A percentile compares a stretch with the other conserved stretches of the same genome.
Evolutionary conservation across 1,140 invertebrate species (phyloP).

Genomic region (Neodiprion fabricii): DNA sequence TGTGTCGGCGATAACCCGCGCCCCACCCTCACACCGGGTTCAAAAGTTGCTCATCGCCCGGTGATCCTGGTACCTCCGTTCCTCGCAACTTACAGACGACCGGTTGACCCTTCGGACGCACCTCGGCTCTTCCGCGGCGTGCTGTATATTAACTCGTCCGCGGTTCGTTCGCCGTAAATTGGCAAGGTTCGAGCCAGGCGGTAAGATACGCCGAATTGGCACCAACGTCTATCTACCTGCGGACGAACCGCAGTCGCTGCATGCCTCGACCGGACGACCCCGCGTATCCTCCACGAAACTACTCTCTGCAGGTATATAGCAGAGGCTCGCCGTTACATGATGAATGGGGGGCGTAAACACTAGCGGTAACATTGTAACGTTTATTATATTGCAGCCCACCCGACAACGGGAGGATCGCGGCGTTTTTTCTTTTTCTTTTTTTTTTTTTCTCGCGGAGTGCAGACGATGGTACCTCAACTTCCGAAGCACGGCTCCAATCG

Average conservation of each 20-base stretch:
- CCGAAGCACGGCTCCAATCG: too few species aligned
- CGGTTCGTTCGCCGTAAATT: neutral
- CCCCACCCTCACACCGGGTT: slow-evolving; percentile 33
- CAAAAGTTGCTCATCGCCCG: slow-evolving; percentile 29
- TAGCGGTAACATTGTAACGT: slow-evolving; percentile 54
- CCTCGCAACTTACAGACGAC: slow-evolving; percentile 23
- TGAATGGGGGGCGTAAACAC: slow-evolving; percentile 53
- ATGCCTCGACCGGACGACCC: too few species aligned
- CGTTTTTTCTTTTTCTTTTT: slow-evolving; percentile 16
- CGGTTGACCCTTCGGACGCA: slow-evolving; percentile 24
- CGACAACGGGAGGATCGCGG: slow-evolving; percentile 33
- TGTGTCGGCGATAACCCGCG: slow-evolving; percentile 48
- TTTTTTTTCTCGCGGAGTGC: too few species aligned
- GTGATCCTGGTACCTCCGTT: slow-evolving; percentile 29
- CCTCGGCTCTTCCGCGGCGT: slow-evolving; percentile 26
- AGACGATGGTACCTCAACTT: too few species aligned
- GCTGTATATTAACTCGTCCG: slow-evolving; percentile 21
- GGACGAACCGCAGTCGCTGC: too few species aligned
- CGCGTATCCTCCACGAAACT: too few species aligned
- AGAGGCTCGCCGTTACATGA: slow-evolving; percentile 29
- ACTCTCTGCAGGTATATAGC: too few species aligned
- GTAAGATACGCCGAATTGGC: too few species aligned
- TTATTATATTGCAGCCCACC: slow-evolving; percentile 48
- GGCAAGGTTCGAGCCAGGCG: too few species aligned
- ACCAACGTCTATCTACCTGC: too few species aligned